Evolutionary conservation across 2,888 invertebrate species (phyloP), one percentile per base, ranked within the genome.

Genomic region (Oxytorus armatus): DNA sequence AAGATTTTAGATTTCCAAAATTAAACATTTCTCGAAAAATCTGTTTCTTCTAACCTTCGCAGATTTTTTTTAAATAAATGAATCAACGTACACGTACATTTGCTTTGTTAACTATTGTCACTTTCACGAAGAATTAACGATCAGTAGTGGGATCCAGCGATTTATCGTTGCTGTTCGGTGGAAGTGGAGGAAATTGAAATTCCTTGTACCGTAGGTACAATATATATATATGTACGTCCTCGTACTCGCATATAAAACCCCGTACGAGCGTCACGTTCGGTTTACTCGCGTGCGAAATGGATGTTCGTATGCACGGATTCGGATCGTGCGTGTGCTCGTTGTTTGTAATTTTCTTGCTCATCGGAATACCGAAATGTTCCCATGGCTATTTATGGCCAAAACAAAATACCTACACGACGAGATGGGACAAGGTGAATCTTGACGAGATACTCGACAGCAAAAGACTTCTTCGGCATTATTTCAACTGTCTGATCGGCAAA

Each of bases 371-470:
- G 11, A 39, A 21, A 49, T 66, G 25, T 44, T 68, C 70, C 7
- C 4, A 59, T 11, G 72, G 72, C 36, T 86, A 86, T 74, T 69
- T 81, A 33, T 85, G 86, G 87, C 86, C 86, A 1, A 84, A 78
- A 57, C 81, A 78, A 11, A 78, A 87, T 47, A 84, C 84, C 73
- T 93, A 94, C 85, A 92, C 92, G 36, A 93, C 92, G 25, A 93
- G 95, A 87, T 96, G 96, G 89, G 96, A 96, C 88, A 95, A 95
- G 89, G 92, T 96, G 84, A 95, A 96, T 89, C 92, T 96, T 25
- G 95, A 96, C 83, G 93, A 94, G 55, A 93, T 96, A 85, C 93
- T 96, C 86, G 93, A 93, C 61, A 96, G 95, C 89, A 94, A 95
- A 85, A 93, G 96, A 86, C 92, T 96, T 84, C 94, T 96, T 63